Conservation (phyloP, 2,797 vertebrate species). For the Artibeus jamaicensis region DNA sequence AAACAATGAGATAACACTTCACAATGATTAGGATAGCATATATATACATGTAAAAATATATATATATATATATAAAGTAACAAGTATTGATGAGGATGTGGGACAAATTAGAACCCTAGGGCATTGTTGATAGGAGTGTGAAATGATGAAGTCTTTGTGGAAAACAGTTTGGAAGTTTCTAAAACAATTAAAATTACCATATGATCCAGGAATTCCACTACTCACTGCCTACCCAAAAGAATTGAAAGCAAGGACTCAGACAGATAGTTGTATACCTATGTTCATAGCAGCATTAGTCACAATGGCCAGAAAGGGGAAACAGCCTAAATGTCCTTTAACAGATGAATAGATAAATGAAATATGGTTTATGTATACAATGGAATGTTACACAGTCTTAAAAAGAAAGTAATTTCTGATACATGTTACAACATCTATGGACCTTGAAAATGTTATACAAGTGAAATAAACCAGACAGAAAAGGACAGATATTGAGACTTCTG, state of each 20-base stretch:
- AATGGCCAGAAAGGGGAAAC: neutral
- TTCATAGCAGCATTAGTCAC: neutral
- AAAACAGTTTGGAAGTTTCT: neutral
- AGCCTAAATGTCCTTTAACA: neutral
- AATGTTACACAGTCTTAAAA: conserved; percentile 39
- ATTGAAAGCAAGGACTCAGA: neutral
- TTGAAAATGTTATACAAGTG: neutral
- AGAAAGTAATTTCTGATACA: neutral
- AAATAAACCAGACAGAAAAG: conserved; percentile 31
- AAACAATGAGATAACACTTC: neutral
- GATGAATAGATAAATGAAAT: neutral
- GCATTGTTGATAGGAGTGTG: neutral
- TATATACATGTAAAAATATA: too few species aligned
- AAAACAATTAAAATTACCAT: neutral
- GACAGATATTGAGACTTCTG: neutral
- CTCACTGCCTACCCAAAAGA: neutral
- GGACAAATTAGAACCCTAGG: neutral
- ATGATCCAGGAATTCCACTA: neutral
- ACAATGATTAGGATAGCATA: neutral
- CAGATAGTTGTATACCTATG: neutral
- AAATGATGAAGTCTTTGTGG: neutral
- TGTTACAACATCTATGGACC: neutral
- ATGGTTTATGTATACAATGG: neutral
- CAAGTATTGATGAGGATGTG: neutral
- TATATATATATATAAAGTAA: too few species aligned